A percentile compares a stretch with the other conserved stretches of the same genome.
These are phyloP conservation scores for Pungitius pungitius DNA, from an alignment of 2,113 vertebrate species.

Conservation along the genomic window DNA sequence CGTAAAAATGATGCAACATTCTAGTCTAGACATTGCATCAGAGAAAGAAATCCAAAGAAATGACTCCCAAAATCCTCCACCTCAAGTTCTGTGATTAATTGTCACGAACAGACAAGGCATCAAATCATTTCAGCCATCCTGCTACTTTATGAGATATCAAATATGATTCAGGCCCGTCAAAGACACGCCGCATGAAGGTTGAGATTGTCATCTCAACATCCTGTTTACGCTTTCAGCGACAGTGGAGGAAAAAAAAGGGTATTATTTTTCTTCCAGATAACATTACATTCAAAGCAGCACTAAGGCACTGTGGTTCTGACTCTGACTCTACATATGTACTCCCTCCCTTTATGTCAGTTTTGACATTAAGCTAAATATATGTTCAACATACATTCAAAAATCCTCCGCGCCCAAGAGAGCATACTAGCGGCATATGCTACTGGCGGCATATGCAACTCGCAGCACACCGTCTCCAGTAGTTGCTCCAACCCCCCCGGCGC, in stretches of 20 bases:
- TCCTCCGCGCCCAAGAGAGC: conserved; percentile 17
- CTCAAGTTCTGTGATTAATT: conserved; percentile 30
- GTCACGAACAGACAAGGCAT: neutral
- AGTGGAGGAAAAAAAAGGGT: neutral
- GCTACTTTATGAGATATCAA: conserved; percentile 14
- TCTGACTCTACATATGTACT: conserved; percentile 1
- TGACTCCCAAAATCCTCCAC: conserved; percentile 21
- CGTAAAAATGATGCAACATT: conserved; percentile 14
- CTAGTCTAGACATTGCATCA: conserved; percentile 24
- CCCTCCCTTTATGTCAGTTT: conserved; percentile 2
- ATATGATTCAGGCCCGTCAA: conserved; percentile 16
- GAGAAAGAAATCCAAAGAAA: conserved; percentile 13
- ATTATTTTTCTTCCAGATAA: neutral
- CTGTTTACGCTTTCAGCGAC: neutral
- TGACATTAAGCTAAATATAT: neutral
- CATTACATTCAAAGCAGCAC: conserved; percentile 3
- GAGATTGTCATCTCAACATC: conserved; percentile 23
- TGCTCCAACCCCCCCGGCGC: neutral
- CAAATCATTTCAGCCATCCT: conserved; percentile 5
- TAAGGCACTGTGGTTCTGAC: neutral
- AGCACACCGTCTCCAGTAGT: conserved; percentile 11
- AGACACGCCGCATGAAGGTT: neutral
- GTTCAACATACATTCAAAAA: conserved; percentile 27
- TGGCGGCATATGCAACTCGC: conserved; percentile 25
- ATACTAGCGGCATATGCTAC: conserved; percentile 17